phyloP scores from a whole-genome alignment of 2,888 invertebrate species.

The Aphodius granarius region DNA sequence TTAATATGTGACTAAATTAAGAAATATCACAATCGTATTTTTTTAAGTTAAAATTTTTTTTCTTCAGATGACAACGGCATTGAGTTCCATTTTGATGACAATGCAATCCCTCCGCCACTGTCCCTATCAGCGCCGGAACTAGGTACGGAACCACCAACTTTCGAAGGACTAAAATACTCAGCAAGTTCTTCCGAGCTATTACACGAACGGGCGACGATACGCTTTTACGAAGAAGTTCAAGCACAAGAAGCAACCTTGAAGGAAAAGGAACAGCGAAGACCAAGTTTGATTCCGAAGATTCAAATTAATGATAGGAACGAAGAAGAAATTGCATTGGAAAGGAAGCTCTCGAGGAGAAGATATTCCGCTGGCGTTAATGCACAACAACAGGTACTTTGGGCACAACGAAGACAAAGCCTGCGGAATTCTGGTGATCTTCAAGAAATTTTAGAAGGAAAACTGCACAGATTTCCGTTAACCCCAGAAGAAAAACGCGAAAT shows the following conservation, averaged over 20 bases:
- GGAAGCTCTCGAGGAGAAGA: slow-evolving; percentile 55
- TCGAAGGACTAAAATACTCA: slow-evolving; percentile 66
- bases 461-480: slow-evolving; percentile 40
- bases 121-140: slow-evolving; percentile 83
- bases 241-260: slow-evolving; percentile 68
- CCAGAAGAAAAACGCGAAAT: slow-evolving; percentile 39
- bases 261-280: slow-evolving; percentile 36
- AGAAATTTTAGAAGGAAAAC: slow-evolving; percentile 41
- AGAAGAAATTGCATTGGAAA: slow-evolving; percentile 55
- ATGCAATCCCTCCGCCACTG: slow-evolving; percentile 74
- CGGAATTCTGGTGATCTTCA: slow-evolving; percentile 42
- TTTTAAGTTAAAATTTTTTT: neutral
- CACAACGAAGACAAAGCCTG: slow-evolving; percentile 48
- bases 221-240: slow-evolving; percentile 77
- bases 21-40: too few species aligned
- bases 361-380: slow-evolving; percentile 55
- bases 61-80: slow-evolving; percentile 42
- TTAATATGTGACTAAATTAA: too few species aligned
- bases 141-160: slow-evolving; percentile 60
- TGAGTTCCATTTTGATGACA: slow-evolving; percentile 67
- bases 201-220: slow-evolving; percentile 79
- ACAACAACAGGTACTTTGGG: slow-evolving; percentile 47
- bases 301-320: slow-evolving; percentile 59
- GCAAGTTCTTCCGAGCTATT: slow-evolving; percentile 82
- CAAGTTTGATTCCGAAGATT: slow-evolving; percentile 50